These are phyloP conservation scores for Chironomus riparius DNA, from an alignment of 2,888 invertebrate species.

Conservation along the genomic window DNA sequence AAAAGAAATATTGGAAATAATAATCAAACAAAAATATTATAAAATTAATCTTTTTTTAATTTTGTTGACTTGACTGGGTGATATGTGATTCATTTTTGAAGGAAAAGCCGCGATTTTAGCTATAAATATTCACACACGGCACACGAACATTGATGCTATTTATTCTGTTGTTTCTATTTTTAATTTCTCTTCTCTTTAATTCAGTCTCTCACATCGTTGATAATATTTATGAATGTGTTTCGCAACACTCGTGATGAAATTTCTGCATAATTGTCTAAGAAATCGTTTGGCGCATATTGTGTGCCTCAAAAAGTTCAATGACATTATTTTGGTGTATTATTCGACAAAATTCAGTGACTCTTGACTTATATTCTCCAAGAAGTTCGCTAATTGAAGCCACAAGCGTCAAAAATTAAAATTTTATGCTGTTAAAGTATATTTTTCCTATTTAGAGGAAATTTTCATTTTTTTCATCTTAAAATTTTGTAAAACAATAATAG, in stretches of 20 bases:
- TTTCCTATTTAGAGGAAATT: neutral
- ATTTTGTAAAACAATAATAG: too few species aligned
- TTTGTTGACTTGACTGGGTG: too few species aligned
- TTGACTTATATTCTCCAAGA: neutral
- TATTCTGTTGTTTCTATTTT: neutral
- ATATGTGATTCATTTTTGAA: neutral
- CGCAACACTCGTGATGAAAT: neutral
- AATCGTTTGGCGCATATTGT: too few species aligned
- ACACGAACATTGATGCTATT: neutral
- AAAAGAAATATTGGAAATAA: too few species aligned
- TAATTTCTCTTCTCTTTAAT: neutral
- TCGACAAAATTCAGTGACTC: neutral
- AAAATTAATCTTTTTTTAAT: too few species aligned
- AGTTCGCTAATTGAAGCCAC: too few species aligned
- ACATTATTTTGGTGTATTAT: neutral
- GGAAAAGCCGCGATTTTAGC: neutral
- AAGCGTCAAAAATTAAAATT: too few species aligned
- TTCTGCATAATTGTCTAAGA: too few species aligned
- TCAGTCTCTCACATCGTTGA: neutral
- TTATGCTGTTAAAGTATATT: neutral
- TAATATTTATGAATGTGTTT: neutral
- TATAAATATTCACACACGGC: neutral
- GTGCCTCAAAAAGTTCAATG: neutral
- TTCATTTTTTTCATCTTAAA: neutral
- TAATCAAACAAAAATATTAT: too few species aligned